phyloP scores from a whole-genome alignment of 1,140 invertebrate species.

The Bombus vancouverensis region DNA sequence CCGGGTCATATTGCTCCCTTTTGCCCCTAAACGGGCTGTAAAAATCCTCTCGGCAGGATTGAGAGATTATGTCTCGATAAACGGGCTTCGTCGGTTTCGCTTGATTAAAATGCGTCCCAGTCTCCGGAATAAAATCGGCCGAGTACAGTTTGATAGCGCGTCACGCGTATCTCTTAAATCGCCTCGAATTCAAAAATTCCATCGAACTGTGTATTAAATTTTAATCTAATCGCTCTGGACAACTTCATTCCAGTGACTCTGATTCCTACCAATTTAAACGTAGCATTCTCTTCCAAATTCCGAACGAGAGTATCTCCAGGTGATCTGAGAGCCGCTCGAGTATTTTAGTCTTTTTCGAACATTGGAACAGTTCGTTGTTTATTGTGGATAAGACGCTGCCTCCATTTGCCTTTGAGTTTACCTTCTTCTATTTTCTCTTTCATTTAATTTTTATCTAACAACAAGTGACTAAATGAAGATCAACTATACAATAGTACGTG shows the following conservation, averaged over 20 bases:
- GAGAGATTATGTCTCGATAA: neutral
- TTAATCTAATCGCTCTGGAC: neutral
- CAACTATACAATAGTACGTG: no score
- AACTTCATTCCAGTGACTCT: neutral
- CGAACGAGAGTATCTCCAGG: neutral
- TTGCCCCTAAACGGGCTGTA: constrained; percentile 1
- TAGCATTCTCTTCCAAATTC: no score
- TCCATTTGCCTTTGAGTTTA: no score
- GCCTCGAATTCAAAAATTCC: neutral
- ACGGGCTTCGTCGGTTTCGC: neutral
- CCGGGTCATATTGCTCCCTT: neutral
- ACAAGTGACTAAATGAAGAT: no score
- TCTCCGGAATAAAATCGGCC: neutral
- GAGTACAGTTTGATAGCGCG: neutral
- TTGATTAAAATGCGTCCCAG: neutral
- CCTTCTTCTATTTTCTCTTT: no score
- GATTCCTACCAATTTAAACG: neutral
- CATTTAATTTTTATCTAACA: no score
- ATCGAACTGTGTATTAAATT: neutral
- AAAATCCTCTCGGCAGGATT: constrained; percentile 1
- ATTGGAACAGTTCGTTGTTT: no score
- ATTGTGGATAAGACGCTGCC: no score
- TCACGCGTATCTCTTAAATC: neutral
- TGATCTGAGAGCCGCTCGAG: no score
- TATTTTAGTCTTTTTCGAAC: no score